Evolutionary conservation across 1,140 invertebrate genomes (phyloP), one percentile per base, ranked within the genome.

Genomic region (Sinella curviseta): DNA sequence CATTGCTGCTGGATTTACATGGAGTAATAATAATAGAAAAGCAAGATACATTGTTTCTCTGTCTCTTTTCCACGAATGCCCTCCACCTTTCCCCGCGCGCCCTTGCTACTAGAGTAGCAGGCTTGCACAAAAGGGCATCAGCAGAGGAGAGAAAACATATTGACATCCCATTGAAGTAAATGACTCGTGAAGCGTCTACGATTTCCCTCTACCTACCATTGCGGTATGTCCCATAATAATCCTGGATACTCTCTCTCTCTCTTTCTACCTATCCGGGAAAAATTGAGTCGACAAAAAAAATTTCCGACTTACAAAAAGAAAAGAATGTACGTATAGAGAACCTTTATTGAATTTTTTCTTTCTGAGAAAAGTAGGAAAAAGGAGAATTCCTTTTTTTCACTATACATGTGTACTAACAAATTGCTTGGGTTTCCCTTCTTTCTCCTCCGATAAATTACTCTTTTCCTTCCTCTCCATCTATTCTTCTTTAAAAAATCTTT

Each of bases 91-190:
- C 8, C 39, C 39, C 39, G 8, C 20, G 8, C 39, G 39, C 39
- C 39, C 39, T 12, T 48, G n/a, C 39, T 20, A 48, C 20, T 8
- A 48, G 39, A 48, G 20, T 48, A 8, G 39, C 39, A 48, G 8
- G 20, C 39, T 12, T 48, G 39, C 39, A 48, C 39, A 48, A 48
- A 48, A 48, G 20, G 39, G 39, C 39, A 48, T 48, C 39, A 12
- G 39, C 26, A 30, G 31, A 30, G 12, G 65, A 33, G 65, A 70
- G n/a, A 70, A 33, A 70, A 33, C n/a, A 70, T 70, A 70, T 70
- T 70, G 65, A 70, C 65, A 70, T 70, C 65, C 2, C 26, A 70
- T 70, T 33, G 28, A 33, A 70, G 65, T 33, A 70, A 70, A 70
- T 70, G 65, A 70, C 65, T 33, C 65, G 65, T 70, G 65, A 70